Conservation (phyloP, 2,113 vertebrate genomes). For the Pterophyllum scalare region DNA sequence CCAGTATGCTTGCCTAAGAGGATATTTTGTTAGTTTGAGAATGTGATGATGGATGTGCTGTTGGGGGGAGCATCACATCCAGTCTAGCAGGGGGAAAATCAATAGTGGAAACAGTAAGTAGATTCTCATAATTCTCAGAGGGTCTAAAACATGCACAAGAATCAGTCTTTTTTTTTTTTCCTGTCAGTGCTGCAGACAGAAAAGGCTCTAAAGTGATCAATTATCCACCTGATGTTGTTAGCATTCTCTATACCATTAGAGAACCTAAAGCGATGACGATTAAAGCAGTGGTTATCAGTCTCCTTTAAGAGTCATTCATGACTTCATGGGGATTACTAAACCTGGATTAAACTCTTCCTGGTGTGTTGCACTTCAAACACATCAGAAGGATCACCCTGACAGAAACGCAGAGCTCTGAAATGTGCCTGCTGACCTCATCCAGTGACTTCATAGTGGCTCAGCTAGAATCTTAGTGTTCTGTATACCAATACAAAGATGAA, state of each 20-base stretch:
- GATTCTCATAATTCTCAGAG: constrained; percentile 39
- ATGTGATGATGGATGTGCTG: constrained; percentile 73
- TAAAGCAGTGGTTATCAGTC: background rate
- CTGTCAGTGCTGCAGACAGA: constrained; percentile 1
- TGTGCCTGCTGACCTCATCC: constrained; percentile 57
- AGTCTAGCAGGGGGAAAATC: constrained; percentile 50
- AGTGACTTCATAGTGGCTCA: constrained; percentile 63
- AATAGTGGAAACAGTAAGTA: constrained; percentile 57
- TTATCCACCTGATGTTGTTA: constrained; percentile 5
- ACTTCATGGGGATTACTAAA: constrained; percentile 47
- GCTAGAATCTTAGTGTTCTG: constrained; percentile 9
- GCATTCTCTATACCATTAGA: background rate
- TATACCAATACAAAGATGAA: constrained; percentile 38
- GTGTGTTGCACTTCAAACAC: constrained; percentile 29
- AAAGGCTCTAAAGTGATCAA: constrained; percentile 4
- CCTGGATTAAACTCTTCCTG: constrained; percentile 46
- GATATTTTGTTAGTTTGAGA: constrained; percentile 57
- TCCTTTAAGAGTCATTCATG: constrained; percentile 39
- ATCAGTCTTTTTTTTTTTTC: constrained; percentile 22
- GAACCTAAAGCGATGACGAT: background rate
- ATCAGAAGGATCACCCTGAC: constrained; percentile 25
- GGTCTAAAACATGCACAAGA: constrained; percentile 26
- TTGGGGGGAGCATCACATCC: constrained; percentile 52
- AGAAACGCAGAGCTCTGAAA: constrained; percentile 19
- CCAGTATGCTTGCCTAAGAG: constrained; percentile 29